Evolutionary conservation across 2,113 vertebrate genomes (phyloP).

Genomic region (Oncorhynchus keta): DNA sequence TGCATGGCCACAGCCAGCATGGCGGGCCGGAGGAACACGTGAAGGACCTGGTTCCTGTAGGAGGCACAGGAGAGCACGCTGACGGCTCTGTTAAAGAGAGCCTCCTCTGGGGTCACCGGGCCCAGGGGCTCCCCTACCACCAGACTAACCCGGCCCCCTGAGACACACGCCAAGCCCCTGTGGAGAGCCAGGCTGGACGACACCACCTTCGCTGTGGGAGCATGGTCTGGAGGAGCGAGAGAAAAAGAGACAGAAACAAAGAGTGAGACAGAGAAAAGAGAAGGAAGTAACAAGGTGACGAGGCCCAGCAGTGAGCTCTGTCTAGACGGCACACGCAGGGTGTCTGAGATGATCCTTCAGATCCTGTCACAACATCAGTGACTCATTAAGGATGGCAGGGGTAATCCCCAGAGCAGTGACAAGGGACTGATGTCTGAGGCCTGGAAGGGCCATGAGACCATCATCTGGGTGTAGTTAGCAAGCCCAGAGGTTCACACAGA

Average conservation of each 20-base stretch:
- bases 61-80: conserved; percentile 81
- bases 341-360: background rate
- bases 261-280: no score
- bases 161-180: conserved; percentile 71
- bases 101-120: conserved; percentile 63
- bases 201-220: conserved; percentile 77
- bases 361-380: no score
- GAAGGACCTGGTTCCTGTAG: conserved; percentile 92
- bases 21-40: conserved; percentile 84
- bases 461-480: no score
- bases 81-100: conserved; percentile 74
- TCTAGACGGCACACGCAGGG: background rate
- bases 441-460: no score
- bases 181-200: conserved; percentile 80
- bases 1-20: conserved; percentile 84
- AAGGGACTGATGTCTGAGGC: no score
- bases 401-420: no score
- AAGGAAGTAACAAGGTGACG: background rate
- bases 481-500: no score
- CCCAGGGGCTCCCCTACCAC: conserved; percentile 29
- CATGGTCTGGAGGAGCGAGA: conserved; percentile 68
- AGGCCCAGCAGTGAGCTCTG: no score
- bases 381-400: no score
- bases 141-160: conserved; percentile 75
- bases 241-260: background rate